phyloP scores from a whole-genome alignment of 1,140 invertebrate genomes.

The Caenorhabditis inopinata region DNA sequence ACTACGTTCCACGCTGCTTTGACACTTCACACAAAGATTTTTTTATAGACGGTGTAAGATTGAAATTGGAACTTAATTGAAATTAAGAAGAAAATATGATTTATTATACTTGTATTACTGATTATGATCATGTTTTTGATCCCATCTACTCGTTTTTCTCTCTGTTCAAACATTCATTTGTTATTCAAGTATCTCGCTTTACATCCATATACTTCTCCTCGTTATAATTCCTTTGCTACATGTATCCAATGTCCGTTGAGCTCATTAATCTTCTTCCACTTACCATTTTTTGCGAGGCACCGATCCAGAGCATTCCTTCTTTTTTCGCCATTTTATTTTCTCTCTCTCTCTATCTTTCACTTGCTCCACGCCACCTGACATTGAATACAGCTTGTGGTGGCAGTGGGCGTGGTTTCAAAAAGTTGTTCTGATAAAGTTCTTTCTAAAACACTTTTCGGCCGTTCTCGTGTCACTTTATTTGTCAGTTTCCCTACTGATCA shows the following conservation, averaged over 20 bases:
- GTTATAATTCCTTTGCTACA: slow-evolving; percentile 30
- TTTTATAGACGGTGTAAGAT: not conserved
- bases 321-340: not conserved
- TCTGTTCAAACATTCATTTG: slow-evolving; percentile 30
- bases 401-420: not conserved
- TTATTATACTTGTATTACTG: not conserved
- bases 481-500: not conserved
- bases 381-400: slow-evolving; percentile 13
- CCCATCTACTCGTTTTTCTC: not conserved
- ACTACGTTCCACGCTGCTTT: not conserved
- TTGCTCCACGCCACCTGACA: slow-evolving; percentile 23
- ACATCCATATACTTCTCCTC: slow-evolving; percentile 13
- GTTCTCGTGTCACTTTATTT: not conserved
- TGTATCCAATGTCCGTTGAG: slow-evolving; percentile 27
- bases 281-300: slow-evolving; percentile 4
- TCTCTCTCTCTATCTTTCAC: not conserved
- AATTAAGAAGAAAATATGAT: not conserved
- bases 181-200: slow-evolving; percentile 33
- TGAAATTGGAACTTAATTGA: not conserved
- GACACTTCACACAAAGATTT: not conserved
- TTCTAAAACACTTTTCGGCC: not conserved
- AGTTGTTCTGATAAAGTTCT: slow-evolving; percentile 33
- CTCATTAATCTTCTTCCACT: slow-evolving; percentile 28
- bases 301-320: slow-evolving; percentile 9
- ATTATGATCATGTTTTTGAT: not conserved